Base-by-base conservation (phyloP, 2,888 invertebrate genomes). In the Ectemnius continuus region DNA sequence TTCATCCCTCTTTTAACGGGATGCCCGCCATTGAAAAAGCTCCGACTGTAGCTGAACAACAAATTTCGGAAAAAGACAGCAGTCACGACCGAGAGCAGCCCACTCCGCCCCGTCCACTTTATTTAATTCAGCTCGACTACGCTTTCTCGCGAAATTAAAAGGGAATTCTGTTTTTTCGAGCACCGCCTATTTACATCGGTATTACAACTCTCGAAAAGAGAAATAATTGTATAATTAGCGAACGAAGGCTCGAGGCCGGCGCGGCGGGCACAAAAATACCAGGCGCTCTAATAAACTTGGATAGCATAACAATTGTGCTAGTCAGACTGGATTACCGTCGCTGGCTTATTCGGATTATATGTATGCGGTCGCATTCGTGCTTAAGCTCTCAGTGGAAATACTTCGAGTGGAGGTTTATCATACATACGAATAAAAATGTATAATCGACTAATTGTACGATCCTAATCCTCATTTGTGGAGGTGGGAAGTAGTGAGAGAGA, bases 161-260 rank as follows among this genome's bases (percentile, higher is more conserved):
- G 52, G 52, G 52, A 52, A 16, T 14, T 14, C 52, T 16, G 52
- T 52, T 52, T 52, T 14, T 0, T 16, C 0, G 16, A 52, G 14
- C n/a, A 16, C 4, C 4, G n/a, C 5, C 16, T 13, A 52, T 52
- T 52, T 52, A 52, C 16, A 52, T 52, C 16, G n/a, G 16, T 13
- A 52, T 52, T 52, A 14, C 52, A 11, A 5, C 16, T 52, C 14
- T 52, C 13, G 5, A 16, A 47, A 52, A 52, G 52, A 14, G 2
- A 6, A 52, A 14, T 52, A 52, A 52, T 16, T 11, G 52, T 52
- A 52, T 52, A 14, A 52, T 52, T 52, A 52, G 52, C 52, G n/a
- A 14, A 52, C 1, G 8, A 36, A 36, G 36, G 14, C 52, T 11
- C n/a, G 52, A 14, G 52, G 52, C 5, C 14, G 14, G 6, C 45